Base-by-base conservation (phyloP, 2,888 invertebrate species). In the Oligia strigilis region DNA sequence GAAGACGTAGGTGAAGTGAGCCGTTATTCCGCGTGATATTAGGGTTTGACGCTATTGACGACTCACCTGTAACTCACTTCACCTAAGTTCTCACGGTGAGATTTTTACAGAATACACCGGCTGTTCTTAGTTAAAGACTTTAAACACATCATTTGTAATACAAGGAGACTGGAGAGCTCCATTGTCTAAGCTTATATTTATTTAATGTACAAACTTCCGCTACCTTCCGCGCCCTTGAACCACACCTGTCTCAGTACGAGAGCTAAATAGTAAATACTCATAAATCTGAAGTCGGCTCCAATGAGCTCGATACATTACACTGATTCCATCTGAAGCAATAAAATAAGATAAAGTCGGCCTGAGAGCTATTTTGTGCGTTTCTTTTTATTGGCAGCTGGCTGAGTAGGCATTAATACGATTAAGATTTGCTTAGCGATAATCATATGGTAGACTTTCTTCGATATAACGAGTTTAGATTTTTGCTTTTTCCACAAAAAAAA, bases 241-340 rank as follows among this genome's bases (percentile, higher is more conserved):
- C 19, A 19, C 72, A 81, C 58, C 75, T 66, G 71, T 6, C n/a
- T 40, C 23, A 23, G 19, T 58, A 43, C 40, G 67, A 72, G 43
- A 72, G n/a, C 55, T 69, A 79, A 62, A 79, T 67, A 71, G 11
- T 66, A 66, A 71, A 82, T 49, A 72, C 23, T 72, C 71, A 69
- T 72, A 78, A 74, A 78, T 74, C 66, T n/a, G 58, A 17, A 40
- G 5, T n/a, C 49, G 23, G 55, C 55, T 62, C 14, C 55, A n/a
- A 66, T 67, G 40, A 19, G 46, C 64, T 70, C 62, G 46, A 76
- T 72, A 70, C 46, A 74, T 73, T 71, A 83, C 49, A 46, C 46
- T 52, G 43, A 79, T 69, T 75, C 67, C n/a, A 75, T 75, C 64
- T 66, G 46, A 58, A 60, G 43, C 60, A 46, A 71, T 85, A 60